A percentile compares a stretch with the other conserved stretches of the same genome.
phyloP scores from a whole-genome alignment of 2,113 vertebrate species.

The Notarius lentiginosus region DNA sequence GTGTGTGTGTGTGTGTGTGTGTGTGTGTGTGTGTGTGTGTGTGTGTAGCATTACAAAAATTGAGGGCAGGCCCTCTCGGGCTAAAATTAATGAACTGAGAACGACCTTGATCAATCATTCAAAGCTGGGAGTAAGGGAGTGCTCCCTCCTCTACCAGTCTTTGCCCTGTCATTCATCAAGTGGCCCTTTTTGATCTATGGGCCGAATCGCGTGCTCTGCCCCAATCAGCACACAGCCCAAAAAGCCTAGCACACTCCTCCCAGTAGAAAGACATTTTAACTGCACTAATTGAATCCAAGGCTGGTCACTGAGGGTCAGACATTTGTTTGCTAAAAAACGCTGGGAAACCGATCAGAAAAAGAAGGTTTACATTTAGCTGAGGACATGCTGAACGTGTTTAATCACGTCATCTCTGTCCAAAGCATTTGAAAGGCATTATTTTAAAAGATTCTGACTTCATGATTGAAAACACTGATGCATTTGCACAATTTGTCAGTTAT shows the following conservation, averaged over 20 bases:
- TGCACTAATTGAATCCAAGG: conserved; percentile 55
- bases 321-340: conserved; percentile 7
- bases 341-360: conserved; percentile 19
- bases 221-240: conserved; percentile 75
- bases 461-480: conserved; percentile 42
- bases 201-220: conserved; percentile 80
- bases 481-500: conserved; percentile 32
- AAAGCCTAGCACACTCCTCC: conserved; percentile 37
- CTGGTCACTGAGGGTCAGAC: conserved; percentile 39
- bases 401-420: conserved; percentile 20
- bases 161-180: conserved; percentile 84
- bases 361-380: conserved; percentile 29
- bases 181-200: conserved; percentile 85
- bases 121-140: conserved; percentile 68
- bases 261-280: conserved; percentile 50
- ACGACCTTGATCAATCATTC: conserved; percentile 84
- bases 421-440: conserved; percentile 17
- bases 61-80: conserved; percentile 65
- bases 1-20: conserved; percentile 33
- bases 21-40: conserved; percentile 32
- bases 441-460: conserved; percentile 33
- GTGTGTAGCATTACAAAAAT: conserved; percentile 41
- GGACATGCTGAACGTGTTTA: conserved; percentile 27
- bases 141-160: conserved; percentile 77
- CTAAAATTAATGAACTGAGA: conserved; percentile 83